Percentiles rank a stretch among this genome's conserved stretches.
Conservation (phyloP, 2,113 vertebrate genomes). For the Gallinago paraguaiae region DNA sequence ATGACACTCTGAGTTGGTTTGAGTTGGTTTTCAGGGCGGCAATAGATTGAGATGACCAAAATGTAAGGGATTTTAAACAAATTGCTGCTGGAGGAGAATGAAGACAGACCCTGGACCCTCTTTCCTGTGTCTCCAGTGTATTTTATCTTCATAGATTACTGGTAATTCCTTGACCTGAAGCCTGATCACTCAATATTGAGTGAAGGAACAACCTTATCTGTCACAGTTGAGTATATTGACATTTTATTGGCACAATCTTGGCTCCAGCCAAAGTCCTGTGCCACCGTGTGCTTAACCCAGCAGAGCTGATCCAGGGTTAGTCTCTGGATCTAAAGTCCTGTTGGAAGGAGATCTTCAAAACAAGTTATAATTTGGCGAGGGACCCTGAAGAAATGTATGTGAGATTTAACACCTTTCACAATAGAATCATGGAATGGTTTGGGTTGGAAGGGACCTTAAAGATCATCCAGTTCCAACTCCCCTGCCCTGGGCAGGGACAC, state of each 20-base stretch:
- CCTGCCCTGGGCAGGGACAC: too few species aligned
- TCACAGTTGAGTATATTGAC: neutral
- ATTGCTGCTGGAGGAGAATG: neutral
- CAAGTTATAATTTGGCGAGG: too few species aligned
- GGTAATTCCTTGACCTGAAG: neutral
- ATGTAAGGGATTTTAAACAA: neutral
- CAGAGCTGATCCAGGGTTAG: neutral
- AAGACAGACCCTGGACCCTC: neutral
- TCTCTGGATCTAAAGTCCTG: neutral
- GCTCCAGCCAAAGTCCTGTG: constrained; percentile 43
- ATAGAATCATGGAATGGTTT: too few species aligned
- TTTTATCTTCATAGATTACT: neutral
- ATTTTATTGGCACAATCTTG: neutral
- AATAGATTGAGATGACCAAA: neutral
- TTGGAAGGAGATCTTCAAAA: neutral
- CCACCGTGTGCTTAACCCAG: neutral
- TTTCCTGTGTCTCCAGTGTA: neutral
- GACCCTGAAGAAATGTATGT: neutral
- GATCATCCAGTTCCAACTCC: too few species aligned
- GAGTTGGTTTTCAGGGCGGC: neutral
- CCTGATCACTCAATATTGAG: neutral
- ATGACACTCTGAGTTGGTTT: neutral
- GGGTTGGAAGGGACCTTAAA: too few species aligned
- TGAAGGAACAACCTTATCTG: constrained; percentile 5
- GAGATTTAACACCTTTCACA: neutral